Evolutionary conservation across 2,113 vertebrate genomes (phyloP).

Genomic region (Menura novaehollandiae): DNA sequence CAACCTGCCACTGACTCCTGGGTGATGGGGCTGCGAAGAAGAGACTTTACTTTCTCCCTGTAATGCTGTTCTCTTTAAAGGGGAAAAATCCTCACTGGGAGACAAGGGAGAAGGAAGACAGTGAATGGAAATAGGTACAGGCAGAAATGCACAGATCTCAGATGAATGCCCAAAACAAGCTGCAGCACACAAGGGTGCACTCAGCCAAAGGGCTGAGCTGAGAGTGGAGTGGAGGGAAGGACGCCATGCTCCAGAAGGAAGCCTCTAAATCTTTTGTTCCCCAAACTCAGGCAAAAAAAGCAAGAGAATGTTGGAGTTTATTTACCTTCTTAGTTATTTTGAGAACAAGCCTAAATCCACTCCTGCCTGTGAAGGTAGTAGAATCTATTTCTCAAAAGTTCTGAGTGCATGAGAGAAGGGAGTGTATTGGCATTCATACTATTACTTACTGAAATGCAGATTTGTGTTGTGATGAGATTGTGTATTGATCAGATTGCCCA

Average conservation of each 20-base stretch:
- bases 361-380: not conserved
- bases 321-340: not conserved
- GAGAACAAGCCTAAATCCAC: not conserved
- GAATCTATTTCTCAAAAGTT: not conserved
- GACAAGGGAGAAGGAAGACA: not conserved
- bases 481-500: not conserved
- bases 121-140: not conserved
- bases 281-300: not conserved
- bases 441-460: not conserved
- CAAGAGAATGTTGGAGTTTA: not conserved
- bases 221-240: not conserved
- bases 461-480: not conserved
- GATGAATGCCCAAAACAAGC: not conserved
- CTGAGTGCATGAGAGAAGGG: not conserved
- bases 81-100: not conserved
- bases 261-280: not conserved
- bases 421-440: not conserved
- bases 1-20: not conserved
- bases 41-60: not conserved
- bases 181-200: fast-evolving
- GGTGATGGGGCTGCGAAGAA: not conserved
- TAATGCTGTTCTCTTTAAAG: not conserved
- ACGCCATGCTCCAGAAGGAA: not conserved
- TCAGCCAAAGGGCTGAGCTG: not conserved
- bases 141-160: not conserved